phyloP scores from a whole-genome alignment of 2,888 invertebrate species.

The Caenorhabditis zanzibari region DNA sequence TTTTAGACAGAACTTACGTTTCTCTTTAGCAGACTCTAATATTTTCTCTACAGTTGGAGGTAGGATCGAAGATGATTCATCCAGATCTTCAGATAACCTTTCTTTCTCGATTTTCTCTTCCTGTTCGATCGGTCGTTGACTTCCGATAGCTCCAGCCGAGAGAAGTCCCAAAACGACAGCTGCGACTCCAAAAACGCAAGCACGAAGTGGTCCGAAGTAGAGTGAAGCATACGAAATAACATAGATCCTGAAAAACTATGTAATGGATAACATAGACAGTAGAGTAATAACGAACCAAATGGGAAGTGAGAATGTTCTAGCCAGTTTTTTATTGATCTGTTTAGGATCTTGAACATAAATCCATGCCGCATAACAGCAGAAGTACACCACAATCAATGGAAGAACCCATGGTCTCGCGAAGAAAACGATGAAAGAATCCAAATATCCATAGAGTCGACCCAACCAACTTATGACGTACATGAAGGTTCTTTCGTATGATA shows the following conservation, averaged over 20 bases:
- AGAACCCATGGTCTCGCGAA: conserved; percentile 79
- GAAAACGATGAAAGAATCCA: conserved; percentile 77
- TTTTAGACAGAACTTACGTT: conserved; percentile 30
- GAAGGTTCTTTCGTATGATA: conserved; percentile 80
- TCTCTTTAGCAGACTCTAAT: conserved; percentile 54
- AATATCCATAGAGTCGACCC: conserved; percentile 74
- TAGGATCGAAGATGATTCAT: conserved; percentile 23
- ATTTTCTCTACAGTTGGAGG: conserved; percentile 36
- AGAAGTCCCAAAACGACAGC: conserved; percentile 76
- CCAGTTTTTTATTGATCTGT: conserved; percentile 79
- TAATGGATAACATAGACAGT: conserved; percentile 78
- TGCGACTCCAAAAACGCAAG: conserved; percentile 77
- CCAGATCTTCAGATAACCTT: conserved; percentile 38
- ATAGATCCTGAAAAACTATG: conserved; percentile 79
- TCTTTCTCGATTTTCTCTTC: conserved; percentile 54
- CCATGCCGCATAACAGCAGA: conserved; percentile 79
- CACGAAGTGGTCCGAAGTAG: conserved; percentile 80
- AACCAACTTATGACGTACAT: conserved; percentile 76
- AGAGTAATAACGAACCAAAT: conserved; percentile 77
- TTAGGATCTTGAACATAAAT: conserved; percentile 80
- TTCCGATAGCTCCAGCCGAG: conserved; percentile 77
- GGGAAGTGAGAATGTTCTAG: conserved; percentile 80
- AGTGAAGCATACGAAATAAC: conserved; percentile 76
- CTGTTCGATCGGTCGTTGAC: conserved; percentile 18
- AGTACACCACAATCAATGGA: conserved; percentile 77